Evolutionary conservation across 2,888 invertebrate species (phyloP), one percentile per base, ranked within the genome.

Genomic region (Yponomeuta evonymella): DNA sequence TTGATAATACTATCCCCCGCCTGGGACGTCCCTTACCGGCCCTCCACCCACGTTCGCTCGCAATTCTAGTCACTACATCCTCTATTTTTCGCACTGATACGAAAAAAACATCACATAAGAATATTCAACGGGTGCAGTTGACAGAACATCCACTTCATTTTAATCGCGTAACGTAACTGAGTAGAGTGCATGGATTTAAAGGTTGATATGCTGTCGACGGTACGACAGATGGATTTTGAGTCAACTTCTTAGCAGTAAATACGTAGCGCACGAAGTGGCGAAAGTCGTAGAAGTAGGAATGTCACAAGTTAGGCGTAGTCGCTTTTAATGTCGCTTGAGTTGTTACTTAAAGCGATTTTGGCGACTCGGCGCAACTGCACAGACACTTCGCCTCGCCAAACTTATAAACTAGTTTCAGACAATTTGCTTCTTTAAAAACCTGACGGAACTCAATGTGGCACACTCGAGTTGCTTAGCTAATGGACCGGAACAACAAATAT

Each of bases 301-400:
- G 69, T 69, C 69, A 69, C 69, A 69, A 69, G 58, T 69, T 69
- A 29, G 69, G 6, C 11, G 48, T 30, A 51, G 9, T 69, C 51
- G 51, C 51, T 69, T 69, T 51, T 51, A 51, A 30, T 51, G 51
- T 48, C 23, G 15, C 29, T 58, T 58, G 51, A 69, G 51, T 69
- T 69, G 69, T 29, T 69, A 69, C 69, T 9, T 69, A 51, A 48
- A 69, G 69, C 69, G 12, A 69, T 69, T 69, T 51, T 30, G 43
- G 62, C 23, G 15, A 66, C 33, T 70, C 43, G 36, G 51, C n/a
- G 29, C 33, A 64, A 30, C 36, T 67, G n/a, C 4, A 1, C 67
- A 23, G 29, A 48, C 12, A 29, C 69, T 48, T 51, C 15, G n/a
- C 12, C 12, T 15, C 51, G 51, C 12, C 4, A 12, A 58, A 58